phyloP scores from a whole-genome alignment of 2,113 vertebrate genomes.

The Dasyprocta punctata region DNA sequence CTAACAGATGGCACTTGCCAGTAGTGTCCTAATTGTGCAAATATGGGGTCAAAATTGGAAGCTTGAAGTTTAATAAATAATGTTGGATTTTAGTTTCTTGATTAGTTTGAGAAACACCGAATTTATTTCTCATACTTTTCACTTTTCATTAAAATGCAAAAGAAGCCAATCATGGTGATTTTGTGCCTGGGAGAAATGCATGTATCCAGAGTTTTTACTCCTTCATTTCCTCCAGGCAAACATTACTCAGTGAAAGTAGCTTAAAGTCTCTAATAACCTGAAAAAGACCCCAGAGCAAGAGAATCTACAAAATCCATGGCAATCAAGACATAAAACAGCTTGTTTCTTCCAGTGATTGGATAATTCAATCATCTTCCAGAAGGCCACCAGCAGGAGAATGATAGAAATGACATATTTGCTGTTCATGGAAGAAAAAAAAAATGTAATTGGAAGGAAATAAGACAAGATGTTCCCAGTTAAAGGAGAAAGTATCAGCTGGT shows the following conservation, averaged over 20 bases:
- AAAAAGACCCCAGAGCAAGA: conserved; percentile 66
- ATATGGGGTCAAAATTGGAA: not conserved
- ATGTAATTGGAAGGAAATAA: conserved; percentile 77
- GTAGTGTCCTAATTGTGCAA: not conserved
- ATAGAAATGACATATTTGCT: conserved; percentile 74
- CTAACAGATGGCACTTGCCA: not conserved
- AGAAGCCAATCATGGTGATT: not conserved
- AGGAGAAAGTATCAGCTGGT: conserved; percentile 63
- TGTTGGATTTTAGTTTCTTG: not conserved
- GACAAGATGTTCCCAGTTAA: conserved; percentile 76
- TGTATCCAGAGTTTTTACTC: conserved; percentile 36
- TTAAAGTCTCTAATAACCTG: conserved; percentile 69
- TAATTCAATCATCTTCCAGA: conserved; percentile 79
- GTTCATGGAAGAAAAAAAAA: conserved; percentile 65
- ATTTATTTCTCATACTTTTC: conserved; percentile 51
- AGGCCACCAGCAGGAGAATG: conserved; percentile 78
- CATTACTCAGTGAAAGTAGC: conserved; percentile 67
- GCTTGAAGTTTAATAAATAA: not conserved
- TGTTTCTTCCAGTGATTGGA: conserved; percentile 69
- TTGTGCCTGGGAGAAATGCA: conserved; percentile 24
- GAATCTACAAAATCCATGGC: conserved; percentile 63
- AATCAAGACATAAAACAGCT: conserved; percentile 76
- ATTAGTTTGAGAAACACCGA: not conserved
- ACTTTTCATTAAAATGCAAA: conserved; percentile 27
- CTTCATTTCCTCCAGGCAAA: conserved; percentile 67